A percentile compares a stretch with the other conserved stretches of the same genome.
These are phyloP conservation scores for Cheilosia vulpina DNA, from an alignment of 2,888 invertebrate species.

Conservation along the genomic window DNA sequence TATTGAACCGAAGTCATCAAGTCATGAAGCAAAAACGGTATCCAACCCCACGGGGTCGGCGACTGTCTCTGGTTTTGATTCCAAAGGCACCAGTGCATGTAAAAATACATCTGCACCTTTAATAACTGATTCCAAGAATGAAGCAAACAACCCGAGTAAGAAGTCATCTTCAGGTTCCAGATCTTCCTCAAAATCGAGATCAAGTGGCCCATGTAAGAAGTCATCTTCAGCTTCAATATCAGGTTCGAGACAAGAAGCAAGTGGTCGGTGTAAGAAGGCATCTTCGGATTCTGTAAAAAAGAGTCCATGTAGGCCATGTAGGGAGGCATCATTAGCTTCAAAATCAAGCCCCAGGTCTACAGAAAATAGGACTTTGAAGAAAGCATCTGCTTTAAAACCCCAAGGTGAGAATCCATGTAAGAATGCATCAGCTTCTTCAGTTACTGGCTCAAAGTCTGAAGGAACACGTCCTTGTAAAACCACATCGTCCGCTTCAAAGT, in stretches of 20 bases:
- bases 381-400: background rate
- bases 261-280: background rate
- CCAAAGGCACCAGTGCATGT: background rate
- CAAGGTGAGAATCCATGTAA: background rate
- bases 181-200: background rate
- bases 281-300: background rate
- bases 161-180: background rate
- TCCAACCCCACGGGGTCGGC: background rate
- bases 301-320: background rate
- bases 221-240: conserved; percentile 20
- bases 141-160: background rate
- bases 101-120: background rate
- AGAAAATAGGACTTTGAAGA: background rate
- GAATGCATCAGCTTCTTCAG: background rate
- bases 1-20: too few relatives aligned
- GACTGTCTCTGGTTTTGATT: background rate
- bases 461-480: background rate
- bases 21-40: too few relatives aligned
- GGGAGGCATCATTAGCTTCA: conserved; percentile 21
- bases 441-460: background rate
- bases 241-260: background rate
- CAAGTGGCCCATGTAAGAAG: background rate
- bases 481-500: conserved; percentile 26
- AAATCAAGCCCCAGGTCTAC: background rate
- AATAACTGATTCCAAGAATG: background rate